Conservation (phyloP, 2,797 vertebrate species). For the Austrolebias charrua region DNA sequence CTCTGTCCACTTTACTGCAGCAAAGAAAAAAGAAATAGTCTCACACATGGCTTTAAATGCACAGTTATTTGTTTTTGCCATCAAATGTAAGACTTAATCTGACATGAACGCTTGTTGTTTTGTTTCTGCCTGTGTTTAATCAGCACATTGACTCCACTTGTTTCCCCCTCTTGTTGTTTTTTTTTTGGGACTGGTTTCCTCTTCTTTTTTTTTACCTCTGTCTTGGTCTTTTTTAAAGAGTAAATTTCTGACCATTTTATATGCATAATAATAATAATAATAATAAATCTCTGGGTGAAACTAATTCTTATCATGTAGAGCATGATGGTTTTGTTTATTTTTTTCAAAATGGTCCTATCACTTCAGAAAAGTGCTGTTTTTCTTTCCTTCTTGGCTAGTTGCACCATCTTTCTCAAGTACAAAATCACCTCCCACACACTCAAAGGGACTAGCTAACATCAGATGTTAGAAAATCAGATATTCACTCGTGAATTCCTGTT, state of each 20-base stretch:
- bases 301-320: no score
- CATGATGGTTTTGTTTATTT: neutral
- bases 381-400: neutral
- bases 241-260: neutral
- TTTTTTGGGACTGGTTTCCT: conserved; percentile 6
- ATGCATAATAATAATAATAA: neutral
- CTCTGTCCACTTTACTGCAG: conserved; percentile 14
- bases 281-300: neutral
- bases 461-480: neutral
- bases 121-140: neutral
- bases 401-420: conserved; percentile 1
- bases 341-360: neutral
- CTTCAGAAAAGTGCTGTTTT: neutral
- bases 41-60: conserved; percentile 1
- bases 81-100: neutral
- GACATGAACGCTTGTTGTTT: neutral
- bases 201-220: neutral
- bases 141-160: neutral
- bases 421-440: neutral
- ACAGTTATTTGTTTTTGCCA: neutral
- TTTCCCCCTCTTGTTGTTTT: neutral
- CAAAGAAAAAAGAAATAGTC: conserved; percentile 1
- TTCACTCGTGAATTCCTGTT: neutral
- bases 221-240: no score
- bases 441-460: neutral